Conservation (phyloP, 2,113 vertebrate species). For the Saiga tatarica region DNA sequence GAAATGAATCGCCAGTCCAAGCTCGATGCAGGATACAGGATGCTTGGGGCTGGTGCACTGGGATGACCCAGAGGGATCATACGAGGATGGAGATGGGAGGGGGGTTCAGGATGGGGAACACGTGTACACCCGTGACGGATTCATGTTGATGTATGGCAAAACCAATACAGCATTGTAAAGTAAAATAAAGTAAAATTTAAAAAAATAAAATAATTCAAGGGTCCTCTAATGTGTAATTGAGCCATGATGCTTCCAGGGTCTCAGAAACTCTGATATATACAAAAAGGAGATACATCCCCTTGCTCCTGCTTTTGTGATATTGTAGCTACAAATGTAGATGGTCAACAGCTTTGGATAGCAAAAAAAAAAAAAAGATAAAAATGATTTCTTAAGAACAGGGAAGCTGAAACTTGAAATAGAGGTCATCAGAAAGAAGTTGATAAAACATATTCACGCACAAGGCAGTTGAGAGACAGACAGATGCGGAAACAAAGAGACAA, state of each 20-base stretch:
- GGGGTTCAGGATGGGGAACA: too few species aligned
- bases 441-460: not conserved
- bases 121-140: accelerated
- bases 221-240: not conserved
- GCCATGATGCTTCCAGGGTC: not conserved
- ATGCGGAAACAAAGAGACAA: not conserved
- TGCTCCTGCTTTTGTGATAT: not conserved
- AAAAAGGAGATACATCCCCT: not conserved
- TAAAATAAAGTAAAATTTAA: too few species aligned
- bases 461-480: not conserved
- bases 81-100: too few species aligned
- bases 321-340: not conserved
- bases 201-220: too few species aligned
- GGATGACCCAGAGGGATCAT: too few species aligned
- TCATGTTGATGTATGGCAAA: too few species aligned
- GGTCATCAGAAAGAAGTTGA: not conserved
- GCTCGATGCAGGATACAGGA: too few species aligned
- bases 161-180: too few species aligned
- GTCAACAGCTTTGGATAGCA: not conserved
- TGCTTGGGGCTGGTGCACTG: too few species aligned
- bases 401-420: not conserved
- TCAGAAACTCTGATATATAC: not conserved
- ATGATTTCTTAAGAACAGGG: not conserved
- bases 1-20: too few species aligned
- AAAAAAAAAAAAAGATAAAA: not conserved